A percentile compares a stretch with the other conserved stretches of the same genome.
Evolutionary conservation across 2,888 invertebrate genomes (phyloP).

Genomic region (Anarsia innoxiella): DNA sequence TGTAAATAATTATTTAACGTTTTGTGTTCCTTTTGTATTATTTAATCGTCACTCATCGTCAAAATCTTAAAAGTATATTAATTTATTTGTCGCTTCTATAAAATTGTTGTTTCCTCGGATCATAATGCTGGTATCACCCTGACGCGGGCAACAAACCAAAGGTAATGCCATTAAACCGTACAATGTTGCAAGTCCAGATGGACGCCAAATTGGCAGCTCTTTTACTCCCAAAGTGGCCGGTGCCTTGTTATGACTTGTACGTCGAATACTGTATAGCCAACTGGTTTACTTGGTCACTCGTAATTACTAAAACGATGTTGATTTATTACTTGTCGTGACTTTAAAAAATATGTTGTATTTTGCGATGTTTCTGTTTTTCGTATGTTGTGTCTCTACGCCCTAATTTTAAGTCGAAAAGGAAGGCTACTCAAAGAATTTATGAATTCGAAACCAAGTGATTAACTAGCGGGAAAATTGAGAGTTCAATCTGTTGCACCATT

Average conservation of each 20-base stretch:
- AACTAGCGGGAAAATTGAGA: too few relatives aligned
- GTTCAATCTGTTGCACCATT: too few relatives aligned
- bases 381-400: background rate
- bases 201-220: constrained; percentile 40
- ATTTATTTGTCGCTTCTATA: too few relatives aligned
- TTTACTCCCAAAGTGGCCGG: constrained; percentile 13
- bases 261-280: background rate
- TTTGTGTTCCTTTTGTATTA: too few relatives aligned
- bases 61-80: too few relatives aligned
- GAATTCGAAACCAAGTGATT: too few relatives aligned
- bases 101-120: too few relatives aligned
- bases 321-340: background rate
- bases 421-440: too few relatives aligned
- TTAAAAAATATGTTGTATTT: background rate
- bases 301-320: constrained; percentile 1
- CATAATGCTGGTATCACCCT: too few relatives aligned
- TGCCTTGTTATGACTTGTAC: constrained; percentile 1
- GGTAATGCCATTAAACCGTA: constrained; percentile 36
- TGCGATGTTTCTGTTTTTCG: background rate
- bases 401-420: background rate
- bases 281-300: constrained; percentile 1
- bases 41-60: too few relatives aligned
- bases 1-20: too few relatives aligned
- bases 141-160: constrained; percentile 29
- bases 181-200: constrained; percentile 29